Conservation (phyloP, 2,113 vertebrate genomes). For the Thinocorus orbignyianus region DNA sequence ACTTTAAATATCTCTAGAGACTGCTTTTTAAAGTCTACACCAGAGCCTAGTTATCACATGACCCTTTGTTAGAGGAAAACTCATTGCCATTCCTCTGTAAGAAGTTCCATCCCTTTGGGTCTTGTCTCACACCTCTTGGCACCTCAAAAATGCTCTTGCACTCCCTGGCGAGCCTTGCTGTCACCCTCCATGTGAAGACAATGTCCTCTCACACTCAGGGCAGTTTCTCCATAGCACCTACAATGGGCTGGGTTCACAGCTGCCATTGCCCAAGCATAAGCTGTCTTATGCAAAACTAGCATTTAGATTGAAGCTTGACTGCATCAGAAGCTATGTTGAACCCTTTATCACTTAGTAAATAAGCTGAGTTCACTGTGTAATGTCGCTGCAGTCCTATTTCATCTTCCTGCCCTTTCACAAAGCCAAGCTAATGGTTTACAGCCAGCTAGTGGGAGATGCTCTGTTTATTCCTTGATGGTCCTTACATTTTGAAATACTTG, state of each 20-base stretch:
- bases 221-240: neutral
- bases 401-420: neutral
- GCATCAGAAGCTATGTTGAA: neutral
- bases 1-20: neutral
- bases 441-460: neutral
- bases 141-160: neutral
- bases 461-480: neutral
- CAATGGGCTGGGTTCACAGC: neutral
- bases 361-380: neutral
- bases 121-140: neutral
- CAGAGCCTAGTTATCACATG: neutral
- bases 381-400: neutral
- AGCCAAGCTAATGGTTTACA: neutral
- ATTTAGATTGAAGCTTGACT: neutral
- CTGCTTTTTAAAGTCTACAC: neutral
- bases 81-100: neutral
- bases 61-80: neutral
- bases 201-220: neutral
- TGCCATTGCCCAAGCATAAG: neutral
- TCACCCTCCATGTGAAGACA: neutral
- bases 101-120: neutral
- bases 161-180: neutral
- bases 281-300: neutral
- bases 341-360: neutral
- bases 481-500: neutral